These are phyloP conservation scores for Podilymbus podiceps DNA, from an alignment of 2,113 vertebrate genomes.

Conservation along the genomic window DNA sequence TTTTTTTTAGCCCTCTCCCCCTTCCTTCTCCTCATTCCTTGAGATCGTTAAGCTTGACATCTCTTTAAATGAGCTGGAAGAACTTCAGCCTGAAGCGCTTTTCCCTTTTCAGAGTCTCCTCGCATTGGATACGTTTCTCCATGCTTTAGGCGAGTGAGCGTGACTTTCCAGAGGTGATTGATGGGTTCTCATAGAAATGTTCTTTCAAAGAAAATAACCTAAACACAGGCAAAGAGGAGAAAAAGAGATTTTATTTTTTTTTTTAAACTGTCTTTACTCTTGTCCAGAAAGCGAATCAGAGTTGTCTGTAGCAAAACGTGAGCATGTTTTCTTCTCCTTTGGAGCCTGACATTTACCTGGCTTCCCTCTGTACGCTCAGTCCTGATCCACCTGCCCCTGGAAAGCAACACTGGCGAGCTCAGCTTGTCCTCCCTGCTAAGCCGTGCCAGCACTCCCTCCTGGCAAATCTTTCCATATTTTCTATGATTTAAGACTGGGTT, in stretches of 20 bases:
- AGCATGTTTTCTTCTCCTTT: background rate
- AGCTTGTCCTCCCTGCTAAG: background rate
- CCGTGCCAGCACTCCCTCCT: background rate
- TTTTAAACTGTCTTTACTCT: background rate
- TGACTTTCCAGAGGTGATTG: background rate
- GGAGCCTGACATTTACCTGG: background rate
- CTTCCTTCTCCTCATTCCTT: constrained; percentile 7
- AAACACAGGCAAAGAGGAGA: background rate
- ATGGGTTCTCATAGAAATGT: background rate
- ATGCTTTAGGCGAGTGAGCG: background rate
- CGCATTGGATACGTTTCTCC: background rate
- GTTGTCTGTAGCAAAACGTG: background rate
- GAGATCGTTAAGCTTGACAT: constrained; percentile 45
- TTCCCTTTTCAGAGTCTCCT: constrained; percentile 4
- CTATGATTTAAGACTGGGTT: background rate
- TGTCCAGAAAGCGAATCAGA: background rate
- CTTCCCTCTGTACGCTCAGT: background rate
- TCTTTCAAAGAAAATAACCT: background rate
- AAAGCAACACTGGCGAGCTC: background rate
- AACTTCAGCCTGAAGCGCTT: constrained; percentile 8
- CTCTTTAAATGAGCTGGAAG: constrained; percentile 50
- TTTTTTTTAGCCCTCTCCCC: background rate
- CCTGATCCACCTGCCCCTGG: background rate
- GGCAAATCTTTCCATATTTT: background rate
- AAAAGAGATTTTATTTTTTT: background rate